Evolutionary conservation across 2,888 invertebrate species (phyloP), one percentile per base, ranked within the genome.

Genomic region (Dryobotodes eremita): DNA sequence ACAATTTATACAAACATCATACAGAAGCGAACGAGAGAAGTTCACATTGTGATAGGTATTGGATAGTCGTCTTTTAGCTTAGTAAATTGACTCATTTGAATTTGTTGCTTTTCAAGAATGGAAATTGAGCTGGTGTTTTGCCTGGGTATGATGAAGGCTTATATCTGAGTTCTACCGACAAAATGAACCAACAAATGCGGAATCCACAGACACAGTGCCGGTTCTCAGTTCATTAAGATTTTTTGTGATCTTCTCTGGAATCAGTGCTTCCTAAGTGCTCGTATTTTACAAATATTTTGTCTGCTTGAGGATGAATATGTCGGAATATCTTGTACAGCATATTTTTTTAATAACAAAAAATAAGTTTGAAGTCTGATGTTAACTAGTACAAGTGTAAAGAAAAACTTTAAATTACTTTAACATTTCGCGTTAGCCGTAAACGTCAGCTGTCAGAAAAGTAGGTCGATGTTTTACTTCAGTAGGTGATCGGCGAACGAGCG

Each of bases 321-420:
- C 1, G 3, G 20, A 73, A 50, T 69, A 50, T 50, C 8, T 36
- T 5, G 5, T n/a, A n/a, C n/a, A 55, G 11, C 7, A 36, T 7
- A 36, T 55, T 70, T 36, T 50, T 36, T 6, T 6, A 59, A 75
- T n/a, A 13, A 69, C 53, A 57, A 70, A 72, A 20, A 31, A 42
- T 7, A 5, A 13, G 6, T 10, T 48, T 36, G 50, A 64, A 53
- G 57, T 26, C 17, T 26, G 31, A 31, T 59, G 42, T 31, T 26
- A 57, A 66, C 26, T 62, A 74, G 26, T 73, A 23, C 20, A 26
- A 62, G 55, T 70, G 31, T 70, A 10, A 36, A 20, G 26, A n/a
- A 73, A 74, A 80, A 75, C 81, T 81, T 80, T 36, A 65, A 80
- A 81, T 75, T 59, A 55, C 48, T 75, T 80, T 71, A 80, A 75